phyloP scores from a whole-genome alignment of 2,113 vertebrate species.

The Notechis scutatus region DNA sequence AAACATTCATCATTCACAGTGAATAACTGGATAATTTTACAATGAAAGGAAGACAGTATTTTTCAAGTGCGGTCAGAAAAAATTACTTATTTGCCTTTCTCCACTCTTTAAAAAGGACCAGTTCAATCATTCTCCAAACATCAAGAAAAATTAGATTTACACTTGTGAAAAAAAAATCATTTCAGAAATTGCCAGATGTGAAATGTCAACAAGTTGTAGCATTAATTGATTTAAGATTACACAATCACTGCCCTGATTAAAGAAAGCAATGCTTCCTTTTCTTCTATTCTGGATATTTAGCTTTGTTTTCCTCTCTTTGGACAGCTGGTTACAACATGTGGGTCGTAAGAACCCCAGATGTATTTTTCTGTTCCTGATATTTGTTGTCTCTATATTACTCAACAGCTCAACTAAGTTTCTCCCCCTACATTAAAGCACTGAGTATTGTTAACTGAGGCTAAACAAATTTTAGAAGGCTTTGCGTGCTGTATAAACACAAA shows the following conservation, averaged over 20 bases:
- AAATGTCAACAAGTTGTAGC: slow-evolving; percentile 55
- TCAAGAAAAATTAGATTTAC: slow-evolving; percentile 19
- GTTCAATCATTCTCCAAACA: background rate
- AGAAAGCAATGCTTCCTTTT: slow-evolving; percentile 46
- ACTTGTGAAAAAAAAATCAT: slow-evolving; percentile 52
- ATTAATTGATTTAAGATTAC: slow-evolving; percentile 67
- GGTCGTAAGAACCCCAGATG: slow-evolving; percentile 54
- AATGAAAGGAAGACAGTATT: background rate
- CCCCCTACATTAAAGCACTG: slow-evolving; percentile 15
- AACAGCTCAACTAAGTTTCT: slow-evolving; percentile 22
- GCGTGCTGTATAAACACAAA: slow-evolving; percentile 36
- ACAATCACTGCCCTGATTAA: slow-evolving; percentile 68
- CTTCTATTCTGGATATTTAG: slow-evolving; percentile 62
- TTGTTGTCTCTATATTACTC: slow-evolving; percentile 73
- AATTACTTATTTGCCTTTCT: background rate
- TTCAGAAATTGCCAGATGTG: slow-evolving; percentile 62
- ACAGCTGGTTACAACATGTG: slow-evolving; percentile 79
- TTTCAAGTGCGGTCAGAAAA: background rate
- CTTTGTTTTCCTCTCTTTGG: slow-evolving; percentile 70
- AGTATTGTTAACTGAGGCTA: slow-evolving; percentile 47
- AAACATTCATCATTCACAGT: background rate
- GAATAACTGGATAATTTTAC: background rate
- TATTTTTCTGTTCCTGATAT: slow-evolving; percentile 59
- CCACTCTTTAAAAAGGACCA: background rate
- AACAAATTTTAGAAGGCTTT: slow-evolving; percentile 35